Evolutionary conservation across 2,888 invertebrate species (phyloP).

Genomic region (Chymomyza procnemis): DNA sequence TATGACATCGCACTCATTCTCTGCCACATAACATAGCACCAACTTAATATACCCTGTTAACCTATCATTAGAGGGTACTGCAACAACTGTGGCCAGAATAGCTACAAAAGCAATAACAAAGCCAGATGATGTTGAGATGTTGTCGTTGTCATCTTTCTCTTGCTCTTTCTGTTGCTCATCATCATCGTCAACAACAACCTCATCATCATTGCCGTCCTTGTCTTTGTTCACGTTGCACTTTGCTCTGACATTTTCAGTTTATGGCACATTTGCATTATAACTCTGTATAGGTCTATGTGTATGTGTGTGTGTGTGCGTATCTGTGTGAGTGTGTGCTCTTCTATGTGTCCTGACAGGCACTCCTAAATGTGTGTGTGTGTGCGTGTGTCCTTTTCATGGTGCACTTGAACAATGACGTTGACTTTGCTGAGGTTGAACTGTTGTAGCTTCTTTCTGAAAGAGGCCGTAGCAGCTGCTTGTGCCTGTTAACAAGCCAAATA

Average conservation of each 20-base stretch:
- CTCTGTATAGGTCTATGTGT: constrained; percentile 17
- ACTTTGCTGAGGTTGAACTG: constrained; percentile 40
- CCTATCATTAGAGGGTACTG: too few relatives aligned
- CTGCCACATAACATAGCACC: too few relatives aligned
- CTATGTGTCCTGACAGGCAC: not conserved
- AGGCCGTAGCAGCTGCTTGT: constrained; percentile 2
- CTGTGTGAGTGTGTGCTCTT: constrained; percentile 4
- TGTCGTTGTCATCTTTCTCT: constrained; percentile 31
- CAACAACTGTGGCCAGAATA: constrained; percentile 16
- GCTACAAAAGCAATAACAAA: constrained; percentile 36
- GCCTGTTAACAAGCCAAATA: constrained; percentile 57
- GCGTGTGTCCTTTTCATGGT: constrained; percentile 39
- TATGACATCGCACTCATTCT: too few relatives aligned
- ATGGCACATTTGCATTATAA: constrained; percentile 70
- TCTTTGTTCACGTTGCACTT: constrained; percentile 47
- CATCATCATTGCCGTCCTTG: constrained; percentile 9
- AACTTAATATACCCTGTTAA: too few relatives aligned
- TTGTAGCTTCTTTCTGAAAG: constrained; percentile 4
- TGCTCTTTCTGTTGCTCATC: not conserved
- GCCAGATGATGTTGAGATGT: constrained; percentile 55
- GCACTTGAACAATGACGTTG: constrained; percentile 56
- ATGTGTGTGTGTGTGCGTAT: not conserved
- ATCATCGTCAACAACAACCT: not conserved
- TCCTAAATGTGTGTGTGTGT: constrained; percentile 14
- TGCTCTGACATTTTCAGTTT: constrained; percentile 67